phyloP scores from a whole-genome alignment of 2,113 vertebrate species.

The Oceanites oceanicus region DNA sequence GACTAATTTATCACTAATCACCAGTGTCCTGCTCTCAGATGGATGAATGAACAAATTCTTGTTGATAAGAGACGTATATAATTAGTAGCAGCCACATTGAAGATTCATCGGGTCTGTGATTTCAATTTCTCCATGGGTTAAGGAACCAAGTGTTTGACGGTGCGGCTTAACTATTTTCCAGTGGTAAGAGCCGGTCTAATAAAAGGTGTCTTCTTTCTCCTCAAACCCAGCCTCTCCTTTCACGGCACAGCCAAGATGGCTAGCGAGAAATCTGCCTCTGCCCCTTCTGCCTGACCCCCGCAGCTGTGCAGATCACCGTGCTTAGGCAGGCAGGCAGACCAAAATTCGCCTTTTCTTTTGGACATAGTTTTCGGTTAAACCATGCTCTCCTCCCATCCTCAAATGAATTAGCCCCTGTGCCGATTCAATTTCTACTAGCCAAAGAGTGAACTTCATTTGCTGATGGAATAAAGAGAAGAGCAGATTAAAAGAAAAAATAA shows the following conservation, averaged over 20 bases:
- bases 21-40: neutral
- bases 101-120: neutral
- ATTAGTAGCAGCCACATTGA: neutral
- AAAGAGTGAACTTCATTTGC: conserved; percentile 9
- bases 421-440: neutral
- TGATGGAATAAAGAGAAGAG: neutral
- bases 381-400: neutral
- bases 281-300: neutral
- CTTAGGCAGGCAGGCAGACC: neutral
- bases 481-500: neutral
- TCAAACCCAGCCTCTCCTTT: neutral
- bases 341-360: neutral
- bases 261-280: neutral
- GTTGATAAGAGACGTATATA: neutral
- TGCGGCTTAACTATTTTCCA: neutral
- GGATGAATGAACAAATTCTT: neutral
- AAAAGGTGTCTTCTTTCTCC: neutral
- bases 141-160: neutral
- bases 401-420: neutral
- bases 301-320: neutral
- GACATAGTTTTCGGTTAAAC: neutral
- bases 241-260: too few relatives aligned
- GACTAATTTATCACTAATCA: neutral
- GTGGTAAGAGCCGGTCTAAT: neutral
- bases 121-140: neutral